Evolutionary conservation across 2,113 vertebrate species (phyloP), one percentile per base, ranked within the genome.

Genomic region (Pantherophis guttatus): DNA sequence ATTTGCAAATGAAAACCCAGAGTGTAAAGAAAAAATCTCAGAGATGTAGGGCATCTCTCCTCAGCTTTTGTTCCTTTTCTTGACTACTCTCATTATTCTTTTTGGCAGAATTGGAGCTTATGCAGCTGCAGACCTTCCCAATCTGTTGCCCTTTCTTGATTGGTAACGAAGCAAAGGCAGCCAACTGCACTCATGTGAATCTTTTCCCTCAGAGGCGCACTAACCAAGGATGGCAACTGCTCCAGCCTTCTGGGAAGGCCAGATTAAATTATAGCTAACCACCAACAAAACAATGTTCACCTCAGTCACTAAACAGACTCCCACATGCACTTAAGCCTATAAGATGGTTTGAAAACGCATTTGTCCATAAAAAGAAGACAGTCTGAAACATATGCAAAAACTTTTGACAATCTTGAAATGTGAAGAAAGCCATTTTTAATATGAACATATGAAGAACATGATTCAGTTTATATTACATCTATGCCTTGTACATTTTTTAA

Each of bases 11-110:
- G 92, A 93, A 93, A 93, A 90, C 50, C 89, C 92, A 11, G 81
- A 90, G 92, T 39, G 92, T 54, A 93, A 90, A 93, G 89, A 93
- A 92, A 92, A 93, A 90, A 90, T 90, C 88, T 86, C 96, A 91
- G 90, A 96, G 96, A 96, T 96, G 91, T 96, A 96, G 96, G 95
- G 94, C 93, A 96, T 95, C 94, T 96, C 96, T 95, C 96, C 95
- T 92, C 92, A 94, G 90, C 86, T 95, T 92, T 92, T 92, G 90
- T 85, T 91, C 91, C 87, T 90, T 59, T 52, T 44, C 87, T 88
- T 89, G 55, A 23, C 90, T 92, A 95, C 95, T 95, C 96, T 96
- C 96, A 96, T 97, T 95, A 95, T 92, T 92, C 75, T 3, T 91
- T 91, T 93, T 95, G 94, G 95, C 96, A 95, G 94, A 94, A 95